Base-by-base conservation (phyloP, 2,113 vertebrate species). In the Scartelaos histophorus region DNA sequence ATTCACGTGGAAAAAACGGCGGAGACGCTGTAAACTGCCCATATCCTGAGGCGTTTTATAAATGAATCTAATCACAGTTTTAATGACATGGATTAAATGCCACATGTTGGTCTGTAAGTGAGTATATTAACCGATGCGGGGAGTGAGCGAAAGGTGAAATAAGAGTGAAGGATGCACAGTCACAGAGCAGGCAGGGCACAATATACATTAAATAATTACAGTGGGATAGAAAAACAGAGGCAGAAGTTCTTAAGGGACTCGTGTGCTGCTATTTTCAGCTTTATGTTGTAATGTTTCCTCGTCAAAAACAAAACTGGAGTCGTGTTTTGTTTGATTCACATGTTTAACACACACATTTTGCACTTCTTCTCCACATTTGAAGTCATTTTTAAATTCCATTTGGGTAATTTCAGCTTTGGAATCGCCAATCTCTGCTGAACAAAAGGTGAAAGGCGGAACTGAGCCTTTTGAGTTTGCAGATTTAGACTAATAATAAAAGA, bases 11-110 rank as follows among this genome's bases (percentile, higher is more conserved):
- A 71, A 46, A n/a, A 43, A 45, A 49, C 58, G 47, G 16, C 69
- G 22, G 19, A 57, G 11, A 56, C 51, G 35, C 67, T 1, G 12
- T 65, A 65, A 74, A 72, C 57, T 29, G 15, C 1, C 11, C 46
- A 16, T 25, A 74, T 69, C 64, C 34, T 11, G n/a, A 6, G 65
- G 54, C 29, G 35, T 16, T 16, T n/a, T 56, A 58, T 7, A 1
- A 49, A 70, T 69, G 16, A 75, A 66, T 43, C 3, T 45, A 60
- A 67, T 76, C 65, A 56, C 38, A 57, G 45, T 70, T 77, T 73
- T 43, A 68, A 79, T 75, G 71, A 70, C 46, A 45, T 51, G 25
- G 49, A 69, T 25, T 5, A 77, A 77, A 82, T 19, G 34, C 58
- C 73, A 71, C 64, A 70, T 67, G 25, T 49, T 58, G 17, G 22